Evolutionary conservation across 2,888 invertebrate species (phyloP), one percentile per base, ranked within the genome.

Genomic region (Mesorhabditis spiculigera): DNA sequence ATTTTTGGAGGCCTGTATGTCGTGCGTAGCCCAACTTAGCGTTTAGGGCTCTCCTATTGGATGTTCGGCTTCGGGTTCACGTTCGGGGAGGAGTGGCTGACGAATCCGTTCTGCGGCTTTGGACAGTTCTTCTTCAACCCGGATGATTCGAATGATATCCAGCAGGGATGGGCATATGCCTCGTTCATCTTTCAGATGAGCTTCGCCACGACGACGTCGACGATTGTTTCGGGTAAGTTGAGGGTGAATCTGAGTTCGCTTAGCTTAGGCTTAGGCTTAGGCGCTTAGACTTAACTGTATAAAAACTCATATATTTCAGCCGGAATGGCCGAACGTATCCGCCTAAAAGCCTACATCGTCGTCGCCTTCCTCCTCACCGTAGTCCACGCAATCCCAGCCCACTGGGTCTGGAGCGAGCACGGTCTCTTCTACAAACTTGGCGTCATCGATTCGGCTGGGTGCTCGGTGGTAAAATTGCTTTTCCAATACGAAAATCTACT

Each of bases 1-100:
- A 92, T 93, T 0, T 89, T 95, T 41, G 95, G 95, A 5, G 95
- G 75, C 72, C 4, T 28, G 28, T 28, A 28, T 28, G 28, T 8
- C 3, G 13, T 50, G 1, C 50, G 50, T 50, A 13, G 8, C 3
- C 13, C 3, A 10, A 3, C 13, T 50, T 50, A 8, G 50, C 50
- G 13, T 50, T 50, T 43, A 73, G 75, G 93, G 74, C 87, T 93
- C 13, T 93, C 93, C 0, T 95, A 95, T 87, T 95, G 95, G 95
- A 90, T 93, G 63, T 94, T 95, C 86, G 95, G 95, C 0, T 95
- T 92, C 86, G 94, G 93, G 1, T 90, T 95, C 87, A 93, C 93
- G 4, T 95, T 93, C 84, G 95, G 94, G 8, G 68, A 76, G 16
- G 79, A 71, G 50, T 63, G 45, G 16, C 43, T 45, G 8, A 73